Conservation (phyloP, 1,140 invertebrate species). For the Asbolus verrucosus region DNA sequence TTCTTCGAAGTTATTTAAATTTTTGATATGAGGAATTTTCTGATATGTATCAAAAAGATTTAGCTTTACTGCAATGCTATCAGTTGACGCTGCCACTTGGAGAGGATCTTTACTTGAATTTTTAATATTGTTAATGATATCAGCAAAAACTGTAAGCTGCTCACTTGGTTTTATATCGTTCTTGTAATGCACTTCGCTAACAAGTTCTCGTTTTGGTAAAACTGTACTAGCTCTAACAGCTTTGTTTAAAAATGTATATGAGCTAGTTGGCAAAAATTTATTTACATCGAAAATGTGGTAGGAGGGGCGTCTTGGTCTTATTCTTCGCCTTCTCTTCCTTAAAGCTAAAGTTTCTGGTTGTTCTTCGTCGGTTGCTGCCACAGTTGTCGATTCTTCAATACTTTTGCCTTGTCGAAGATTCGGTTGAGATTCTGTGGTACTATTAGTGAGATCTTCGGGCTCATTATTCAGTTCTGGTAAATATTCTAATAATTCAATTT, state of each 20-base stretch:
- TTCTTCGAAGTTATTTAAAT: constrained; percentile 17
- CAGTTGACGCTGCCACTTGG: constrained; percentile 25
- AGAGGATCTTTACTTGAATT: constrained; percentile 47
- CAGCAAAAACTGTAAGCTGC: constrained; percentile 62
- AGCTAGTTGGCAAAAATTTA: constrained; percentile 47
- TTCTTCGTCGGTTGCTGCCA: constrained; percentile 31
- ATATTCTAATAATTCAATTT: constrained; percentile 55
- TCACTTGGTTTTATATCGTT: constrained; percentile 63
- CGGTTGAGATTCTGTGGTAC: background rate
- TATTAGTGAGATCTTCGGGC: background rate
- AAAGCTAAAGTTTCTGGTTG: constrained; percentile 9
- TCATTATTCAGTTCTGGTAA: constrained; percentile 46
- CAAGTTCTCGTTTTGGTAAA: constrained; percentile 53
- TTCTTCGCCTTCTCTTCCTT: constrained; percentile 11
- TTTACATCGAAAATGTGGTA: constrained; percentile 54
- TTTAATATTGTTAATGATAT: constrained; percentile 63
- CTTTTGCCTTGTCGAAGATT: constrained; percentile 4
- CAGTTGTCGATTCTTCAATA: constrained; percentile 5
- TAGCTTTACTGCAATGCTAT: constrained; percentile 28
- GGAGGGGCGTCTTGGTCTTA: constrained; percentile 12
- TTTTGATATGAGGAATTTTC: background rate
- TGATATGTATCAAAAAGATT: constrained; percentile 39
- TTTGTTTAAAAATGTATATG: constrained; percentile 48
- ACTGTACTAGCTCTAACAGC: constrained; percentile 46
- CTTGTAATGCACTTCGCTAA: constrained; percentile 64